These are phyloP conservation scores for Coptodon rendalli DNA, from an alignment of 2,113 vertebrate genomes.

Conservation along the genomic window DNA sequence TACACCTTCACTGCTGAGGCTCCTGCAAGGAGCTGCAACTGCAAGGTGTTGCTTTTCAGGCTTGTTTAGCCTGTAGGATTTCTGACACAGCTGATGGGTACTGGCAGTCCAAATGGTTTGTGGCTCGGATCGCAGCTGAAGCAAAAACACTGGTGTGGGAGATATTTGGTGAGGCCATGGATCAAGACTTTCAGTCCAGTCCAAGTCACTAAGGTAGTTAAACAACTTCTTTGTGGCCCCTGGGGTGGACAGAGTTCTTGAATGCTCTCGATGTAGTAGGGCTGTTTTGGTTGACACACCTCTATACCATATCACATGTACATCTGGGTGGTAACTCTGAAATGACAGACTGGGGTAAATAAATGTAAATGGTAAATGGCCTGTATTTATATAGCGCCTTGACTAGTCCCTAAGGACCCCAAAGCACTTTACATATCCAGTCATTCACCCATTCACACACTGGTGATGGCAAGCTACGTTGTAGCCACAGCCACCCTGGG, in stretches of 20 bases:
- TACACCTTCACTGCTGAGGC: not conserved
- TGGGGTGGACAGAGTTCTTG: fast-evolving
- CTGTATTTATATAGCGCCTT: no score
- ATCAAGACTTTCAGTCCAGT: not conserved
- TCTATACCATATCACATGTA: not conserved
- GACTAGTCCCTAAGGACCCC: no score
- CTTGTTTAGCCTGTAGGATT: not conserved
- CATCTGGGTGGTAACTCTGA: not conserved
- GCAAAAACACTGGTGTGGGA: not conserved
- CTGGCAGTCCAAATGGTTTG: not conserved
- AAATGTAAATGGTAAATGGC: no score
- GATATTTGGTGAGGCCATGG: not conserved
- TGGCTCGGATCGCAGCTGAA: not conserved
- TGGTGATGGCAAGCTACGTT: no score
- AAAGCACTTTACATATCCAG: no score
- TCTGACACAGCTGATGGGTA: not conserved
- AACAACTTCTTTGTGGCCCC: not conserved
- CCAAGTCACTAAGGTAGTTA: not conserved
- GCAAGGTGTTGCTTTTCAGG: not conserved
- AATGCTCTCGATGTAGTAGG: not conserved
- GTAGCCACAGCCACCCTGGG: no score
- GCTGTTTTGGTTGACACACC: not conserved
- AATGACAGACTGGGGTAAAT: not conserved
- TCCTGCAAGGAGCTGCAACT: not conserved
- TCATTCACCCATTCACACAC: no score